Evolutionary conservation across 2,888 invertebrate species (phyloP).

Genomic region (Mesorhabditis belari): DNA sequence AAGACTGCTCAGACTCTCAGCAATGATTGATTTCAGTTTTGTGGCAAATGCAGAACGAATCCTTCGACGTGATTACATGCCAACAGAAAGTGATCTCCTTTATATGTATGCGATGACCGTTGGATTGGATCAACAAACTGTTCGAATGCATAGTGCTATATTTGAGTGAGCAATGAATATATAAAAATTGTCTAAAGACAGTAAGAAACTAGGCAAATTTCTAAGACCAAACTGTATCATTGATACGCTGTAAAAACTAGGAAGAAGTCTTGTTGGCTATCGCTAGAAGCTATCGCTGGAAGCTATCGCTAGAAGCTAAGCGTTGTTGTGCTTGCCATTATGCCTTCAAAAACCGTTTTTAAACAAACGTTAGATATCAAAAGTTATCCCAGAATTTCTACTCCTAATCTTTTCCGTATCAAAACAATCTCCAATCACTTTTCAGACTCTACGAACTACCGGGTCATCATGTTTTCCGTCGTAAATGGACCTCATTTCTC

Average conservation of each 20-base stretch:
- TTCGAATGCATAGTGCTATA: constrained; percentile 9
- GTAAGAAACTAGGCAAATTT: background rate
- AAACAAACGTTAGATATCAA: background rate
- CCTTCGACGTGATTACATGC: constrained; percentile 11
- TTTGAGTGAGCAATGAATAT: constrained; percentile 17
- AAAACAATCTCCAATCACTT: too few relatives aligned
- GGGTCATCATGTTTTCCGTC: constrained; percentile 32
- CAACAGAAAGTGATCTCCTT: constrained; percentile 27
- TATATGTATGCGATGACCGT: constrained; percentile 21
- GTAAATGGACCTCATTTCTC: constrained; percentile 21
- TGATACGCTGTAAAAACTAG: background rate
- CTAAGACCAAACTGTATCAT: background rate
- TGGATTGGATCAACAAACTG: constrained; percentile 13
- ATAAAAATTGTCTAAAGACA: background rate
- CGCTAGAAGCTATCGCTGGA: too few relatives aligned
- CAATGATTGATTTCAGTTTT: constrained; percentile 18
- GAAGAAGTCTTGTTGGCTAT: too few relatives aligned
- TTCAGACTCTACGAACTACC: constrained; percentile 30
- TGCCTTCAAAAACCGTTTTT: too few relatives aligned
- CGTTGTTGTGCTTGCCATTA: too few relatives aligned
- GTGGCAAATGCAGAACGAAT: constrained; percentile 16
- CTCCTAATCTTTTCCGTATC: too few relatives aligned
- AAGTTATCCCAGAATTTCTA: background rate
- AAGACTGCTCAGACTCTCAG: too few relatives aligned
- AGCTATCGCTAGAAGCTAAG: too few relatives aligned